Percentiles rank a stretch among this genome's conserved stretches.
Conservation (phyloP, 2,888 invertebrate genomes). For the Eupeodes luniger region DNA sequence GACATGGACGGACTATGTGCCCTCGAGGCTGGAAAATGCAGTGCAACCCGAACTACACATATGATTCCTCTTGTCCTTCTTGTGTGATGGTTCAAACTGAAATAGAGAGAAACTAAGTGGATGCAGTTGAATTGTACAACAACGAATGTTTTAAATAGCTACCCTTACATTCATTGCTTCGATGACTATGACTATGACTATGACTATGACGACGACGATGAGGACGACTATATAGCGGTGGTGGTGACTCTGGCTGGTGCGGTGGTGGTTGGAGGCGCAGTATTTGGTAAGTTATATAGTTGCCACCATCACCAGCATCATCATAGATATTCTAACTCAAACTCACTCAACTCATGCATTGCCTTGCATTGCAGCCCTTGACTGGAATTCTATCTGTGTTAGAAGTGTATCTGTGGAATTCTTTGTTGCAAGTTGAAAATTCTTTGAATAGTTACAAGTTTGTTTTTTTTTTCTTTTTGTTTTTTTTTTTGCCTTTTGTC, state of each 20-base stretch:
- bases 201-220: background rate
- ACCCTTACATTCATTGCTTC: slow-evolving; percentile 21
- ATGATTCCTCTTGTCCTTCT: slow-evolving; percentile 30
- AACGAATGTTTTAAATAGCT: slow-evolving; percentile 67
- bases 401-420: slow-evolving; percentile 36
- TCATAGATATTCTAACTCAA: slow-evolving; percentile 41
- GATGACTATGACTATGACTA: background rate
- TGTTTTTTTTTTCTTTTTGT: background rate
- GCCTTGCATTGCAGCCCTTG: background rate
- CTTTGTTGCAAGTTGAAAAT: slow-evolving; percentile 52
- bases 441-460: slow-evolving; percentile 14
- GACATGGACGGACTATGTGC: slow-evolving; percentile 20
- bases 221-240: background rate
- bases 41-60: background rate
- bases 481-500: background rate
- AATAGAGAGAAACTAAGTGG: slow-evolving; percentile 44
- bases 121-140: slow-evolving; percentile 67
- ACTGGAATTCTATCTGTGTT: slow-evolving; percentile 21
- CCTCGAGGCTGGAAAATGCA: slow-evolving; percentile 49
- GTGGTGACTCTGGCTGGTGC: no score
- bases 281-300: background rate
- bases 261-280: background rate
- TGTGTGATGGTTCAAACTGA: slow-evolving; percentile 34
- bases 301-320: slow-evolving; percentile 35
- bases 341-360: background rate